A percentile compares a stretch with the other conserved stretches of the same genome.
Evolutionary conservation across 2,797 vertebrate species (phyloP).

Genomic region (Hoplostethus mediterraneus): DNA sequence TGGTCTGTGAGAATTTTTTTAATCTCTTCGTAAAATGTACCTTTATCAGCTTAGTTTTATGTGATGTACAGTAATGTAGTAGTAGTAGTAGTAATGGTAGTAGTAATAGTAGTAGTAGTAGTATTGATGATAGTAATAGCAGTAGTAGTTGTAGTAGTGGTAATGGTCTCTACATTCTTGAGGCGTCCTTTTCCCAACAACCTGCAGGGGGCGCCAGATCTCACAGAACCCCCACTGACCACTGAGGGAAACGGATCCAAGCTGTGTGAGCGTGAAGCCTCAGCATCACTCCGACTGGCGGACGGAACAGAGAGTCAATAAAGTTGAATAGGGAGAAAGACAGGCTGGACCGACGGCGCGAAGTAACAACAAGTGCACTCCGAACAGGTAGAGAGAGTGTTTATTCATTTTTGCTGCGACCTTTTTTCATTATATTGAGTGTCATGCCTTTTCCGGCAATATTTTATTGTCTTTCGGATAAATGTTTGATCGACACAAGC

Average conservation of each 20-base stretch:
- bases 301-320: slow-evolving; percentile 23
- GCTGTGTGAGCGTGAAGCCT: background rate
- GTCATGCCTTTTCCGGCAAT: background rate
- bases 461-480: slow-evolving; percentile 16
- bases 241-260: background rate
- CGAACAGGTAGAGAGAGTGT: background rate
- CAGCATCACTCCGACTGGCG: slow-evolving; percentile 39
- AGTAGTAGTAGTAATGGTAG: no score
- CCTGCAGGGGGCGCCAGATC: slow-evolving; percentile 67
- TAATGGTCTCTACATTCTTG: background rate
- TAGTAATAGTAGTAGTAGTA: no score
- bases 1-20: no score
- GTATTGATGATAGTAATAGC: no score
- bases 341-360: background rate
- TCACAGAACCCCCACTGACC: slow-evolving; percentile 8
- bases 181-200: background rate
- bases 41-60: no score
- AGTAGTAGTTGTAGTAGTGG: no score
- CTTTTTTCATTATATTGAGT: background rate
- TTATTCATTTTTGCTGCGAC: fast-evolving
- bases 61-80: no score
- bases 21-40: no score
- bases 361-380: slow-evolving; percentile 3
- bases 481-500: slow-evolving; percentile 46
- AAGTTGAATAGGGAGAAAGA: slow-evolving; percentile 47